Conservation (phyloP, 1,140 invertebrate species). For the Drosophila punjabiensis region DNA sequence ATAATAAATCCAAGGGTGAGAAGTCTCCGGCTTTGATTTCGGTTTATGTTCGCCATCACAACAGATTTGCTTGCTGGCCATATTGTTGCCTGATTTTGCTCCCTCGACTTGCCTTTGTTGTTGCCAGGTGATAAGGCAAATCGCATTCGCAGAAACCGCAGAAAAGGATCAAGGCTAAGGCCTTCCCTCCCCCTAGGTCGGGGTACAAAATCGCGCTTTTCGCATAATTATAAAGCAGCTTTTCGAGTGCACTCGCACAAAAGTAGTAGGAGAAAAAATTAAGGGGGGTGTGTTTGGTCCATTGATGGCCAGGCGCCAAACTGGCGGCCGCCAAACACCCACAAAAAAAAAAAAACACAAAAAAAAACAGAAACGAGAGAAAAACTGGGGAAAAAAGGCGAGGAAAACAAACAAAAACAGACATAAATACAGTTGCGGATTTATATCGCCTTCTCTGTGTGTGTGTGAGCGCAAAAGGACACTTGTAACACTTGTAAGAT, state of each 20-base stretch:
- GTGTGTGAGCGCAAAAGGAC: conserved; percentile 29
- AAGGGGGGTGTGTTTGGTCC: conserved; percentile 13
- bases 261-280: not conserved
- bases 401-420: conserved; percentile 52
- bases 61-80: conserved; percentile 38
- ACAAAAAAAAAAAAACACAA: not conserved
- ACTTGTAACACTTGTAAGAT: conserved; percentile 69
- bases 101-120: conserved; percentile 8
- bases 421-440: conserved; percentile 49
- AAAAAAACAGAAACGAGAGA: not conserved
- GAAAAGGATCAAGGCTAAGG: conserved; percentile 26
- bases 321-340: conserved; percentile 61
- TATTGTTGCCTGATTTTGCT: conserved; percentile 27
- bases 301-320: conserved; percentile 61
- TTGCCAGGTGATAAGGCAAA: conserved; percentile 55
- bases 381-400: conserved; percentile 19
- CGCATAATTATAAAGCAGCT: conserved; percentile 48
- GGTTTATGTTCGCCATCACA: conserved; percentile 36
- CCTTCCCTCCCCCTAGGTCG: not conserved
- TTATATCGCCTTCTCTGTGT: conserved; percentile 20
- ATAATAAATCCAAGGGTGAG: conserved; percentile 11
- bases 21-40: conserved; percentile 44
- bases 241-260: conserved; percentile 46
- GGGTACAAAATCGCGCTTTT: conserved; percentile 28
- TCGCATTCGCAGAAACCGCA: conserved; percentile 32